Evolutionary conservation across 2,888 invertebrate genomes (phyloP).

Genomic region (Galerucella pusilla): DNA sequence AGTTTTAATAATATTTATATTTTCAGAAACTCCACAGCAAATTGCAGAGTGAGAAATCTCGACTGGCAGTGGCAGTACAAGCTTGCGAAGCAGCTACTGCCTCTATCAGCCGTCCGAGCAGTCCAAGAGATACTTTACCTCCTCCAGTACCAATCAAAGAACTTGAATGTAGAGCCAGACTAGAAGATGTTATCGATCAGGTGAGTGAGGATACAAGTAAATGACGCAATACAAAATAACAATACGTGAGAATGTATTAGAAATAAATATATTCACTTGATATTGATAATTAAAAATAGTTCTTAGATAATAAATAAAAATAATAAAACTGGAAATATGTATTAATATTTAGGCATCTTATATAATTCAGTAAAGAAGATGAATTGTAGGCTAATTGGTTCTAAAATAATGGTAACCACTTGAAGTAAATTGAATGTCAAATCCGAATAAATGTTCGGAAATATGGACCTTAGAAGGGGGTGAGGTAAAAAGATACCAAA

Average conservation of each 20-base stretch:
- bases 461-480: too few species aligned
- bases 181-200: slow-evolving; percentile 94
- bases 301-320: neutral
- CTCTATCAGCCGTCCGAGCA: slow-evolving; percentile 89
- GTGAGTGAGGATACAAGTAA: slow-evolving; percentile 65
- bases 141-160: slow-evolving; percentile 88
- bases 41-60: slow-evolving; percentile 87
- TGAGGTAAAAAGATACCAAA: too few species aligned
- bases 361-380: too few species aligned
- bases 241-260: neutral
- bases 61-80: slow-evolving; percentile 87
- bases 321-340: neutral
- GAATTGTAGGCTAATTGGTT: too few species aligned
- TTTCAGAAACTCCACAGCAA: slow-evolving; percentile 79
- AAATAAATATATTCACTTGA: too few species aligned
- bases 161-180: slow-evolving; percentile 82
- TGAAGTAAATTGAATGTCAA: too few species aligned
- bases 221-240: slow-evolving; percentile 15
- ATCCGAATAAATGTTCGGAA: too few species aligned
- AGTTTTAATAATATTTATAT: slow-evolving; percentile 13
- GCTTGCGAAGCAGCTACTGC: slow-evolving; percentile 94
- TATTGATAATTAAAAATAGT: neutral
- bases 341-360: neutral
- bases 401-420: too few species aligned
- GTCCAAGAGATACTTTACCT: slow-evolving; percentile 87